These are phyloP conservation scores for Diabrotica virgifera DNA, from an alignment of 1,140 invertebrate species.

Conservation along the genomic window DNA sequence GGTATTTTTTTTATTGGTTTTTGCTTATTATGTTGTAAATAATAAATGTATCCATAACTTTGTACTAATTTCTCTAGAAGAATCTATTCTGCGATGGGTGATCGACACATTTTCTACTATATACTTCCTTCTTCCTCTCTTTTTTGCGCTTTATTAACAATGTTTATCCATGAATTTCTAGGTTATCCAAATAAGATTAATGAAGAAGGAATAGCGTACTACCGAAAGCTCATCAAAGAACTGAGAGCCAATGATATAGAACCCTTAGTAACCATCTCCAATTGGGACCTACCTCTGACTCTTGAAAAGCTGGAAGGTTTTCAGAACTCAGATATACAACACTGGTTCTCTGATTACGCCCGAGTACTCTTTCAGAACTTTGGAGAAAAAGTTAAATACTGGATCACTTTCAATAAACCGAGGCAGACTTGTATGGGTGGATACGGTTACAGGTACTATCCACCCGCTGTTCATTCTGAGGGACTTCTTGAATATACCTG, in stretches of 20 bases:
- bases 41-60: too few relatives aligned
- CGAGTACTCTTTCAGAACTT: conserved; percentile 25
- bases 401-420: conserved; percentile 55
- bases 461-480: conserved; percentile 30
- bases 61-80: too few relatives aligned
- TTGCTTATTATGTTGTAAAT: too few relatives aligned
- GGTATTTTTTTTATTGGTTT: too few relatives aligned
- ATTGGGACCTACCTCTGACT: conserved; percentile 42
- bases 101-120: too few relatives aligned
- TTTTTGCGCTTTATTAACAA: too few relatives aligned
- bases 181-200: conserved; percentile 52
- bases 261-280: conserved; percentile 56
- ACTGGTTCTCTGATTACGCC: conserved; percentile 42
- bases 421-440: conserved; percentile 40
- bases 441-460: conserved; percentile 29
- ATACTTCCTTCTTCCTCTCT: too few relatives aligned
- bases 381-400: conserved; percentile 47
- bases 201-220: conserved; percentile 59
- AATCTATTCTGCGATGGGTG: too few relatives aligned
- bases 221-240: conserved; percentile 60
- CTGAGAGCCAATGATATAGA: conserved; percentile 57
- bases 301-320: conserved; percentile 42
- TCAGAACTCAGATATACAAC: conserved; percentile 35
- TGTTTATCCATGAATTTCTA: not conserved
- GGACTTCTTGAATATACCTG: conserved; percentile 36